Conservation (phyloP, 2,797 vertebrate genomes). For the Poeciliopsis infans region DNA sequence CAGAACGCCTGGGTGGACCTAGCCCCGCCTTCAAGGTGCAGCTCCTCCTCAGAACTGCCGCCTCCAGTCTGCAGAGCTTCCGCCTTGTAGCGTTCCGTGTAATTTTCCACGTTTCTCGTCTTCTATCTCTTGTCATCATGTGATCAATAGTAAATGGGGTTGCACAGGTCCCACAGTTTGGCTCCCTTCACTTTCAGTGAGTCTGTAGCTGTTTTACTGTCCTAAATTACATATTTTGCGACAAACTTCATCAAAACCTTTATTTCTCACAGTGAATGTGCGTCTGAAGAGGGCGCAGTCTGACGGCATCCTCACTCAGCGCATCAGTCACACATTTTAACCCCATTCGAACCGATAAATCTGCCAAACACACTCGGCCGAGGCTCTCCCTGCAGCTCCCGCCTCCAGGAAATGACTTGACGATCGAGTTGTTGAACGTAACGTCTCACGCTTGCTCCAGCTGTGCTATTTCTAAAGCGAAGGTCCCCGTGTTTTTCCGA, state of each 20-base stretch:
- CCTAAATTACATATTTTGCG: neutral
- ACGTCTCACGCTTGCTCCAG: neutral
- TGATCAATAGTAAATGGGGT: neutral
- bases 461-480: neutral
- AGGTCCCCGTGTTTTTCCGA: neutral
- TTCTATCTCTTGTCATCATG: neutral
- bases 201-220: neutral
- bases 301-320: neutral
- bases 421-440: constrained; percentile 34
- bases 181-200: neutral
- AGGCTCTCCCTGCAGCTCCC: constrained; percentile 14
- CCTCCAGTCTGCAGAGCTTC: too few species aligned
- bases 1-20: too few species aligned
- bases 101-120: neutral
- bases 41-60: too few species aligned
- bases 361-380: constrained; percentile 5
- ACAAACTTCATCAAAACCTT: neutral
- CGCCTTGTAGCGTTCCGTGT: neutral
- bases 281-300: neutral
- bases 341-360: constrained; percentile 17
- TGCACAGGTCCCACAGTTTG: neutral
- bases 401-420: constrained; percentile 33
- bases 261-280: neutral
- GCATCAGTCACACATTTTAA: neutral
- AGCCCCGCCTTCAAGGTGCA: too few species aligned